Percentiles rank a stretch among this genome's conserved stretches.
Conservation (phyloP, 1,140 invertebrate genomes). For the Aphelinus atriplicis region DNA sequence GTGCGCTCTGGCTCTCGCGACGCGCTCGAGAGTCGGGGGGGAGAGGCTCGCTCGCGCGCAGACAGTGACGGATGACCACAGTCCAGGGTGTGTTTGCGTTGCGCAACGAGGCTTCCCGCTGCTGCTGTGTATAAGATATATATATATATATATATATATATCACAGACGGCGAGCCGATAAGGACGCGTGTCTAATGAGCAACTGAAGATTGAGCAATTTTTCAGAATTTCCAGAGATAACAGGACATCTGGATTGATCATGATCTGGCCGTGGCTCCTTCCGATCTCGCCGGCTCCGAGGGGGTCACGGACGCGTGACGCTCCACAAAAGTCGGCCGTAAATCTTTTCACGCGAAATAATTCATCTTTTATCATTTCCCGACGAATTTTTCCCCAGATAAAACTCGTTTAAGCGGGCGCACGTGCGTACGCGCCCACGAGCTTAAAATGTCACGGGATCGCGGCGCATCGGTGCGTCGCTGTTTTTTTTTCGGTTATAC, state of each 20-base stretch:
- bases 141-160: background rate
- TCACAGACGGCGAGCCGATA: background rate
- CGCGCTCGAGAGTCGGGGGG: constrained; percentile 16
- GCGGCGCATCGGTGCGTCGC: background rate
- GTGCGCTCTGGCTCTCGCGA: background rate
- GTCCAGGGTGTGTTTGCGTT: constrained; percentile 48
- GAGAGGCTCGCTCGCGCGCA: constrained; percentile 34
- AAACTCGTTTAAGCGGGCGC: background rate
- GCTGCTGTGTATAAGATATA: background rate
- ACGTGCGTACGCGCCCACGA: background rate
- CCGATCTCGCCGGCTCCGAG: too few relatives aligned
- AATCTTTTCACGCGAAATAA: background rate
- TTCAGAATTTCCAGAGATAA: too few relatives aligned
- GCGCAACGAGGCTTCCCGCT: background rate
- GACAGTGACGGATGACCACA: constrained; percentile 60
- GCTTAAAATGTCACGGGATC: constrained; percentile 16
- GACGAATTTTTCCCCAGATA: constrained; percentile 4
- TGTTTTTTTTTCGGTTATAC: background rate
- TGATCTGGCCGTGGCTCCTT: too few relatives aligned
- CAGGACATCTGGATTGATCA: too few relatives aligned
- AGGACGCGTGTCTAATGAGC: too few relatives aligned
- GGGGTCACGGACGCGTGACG: too few relatives aligned
- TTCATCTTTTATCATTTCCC: background rate
- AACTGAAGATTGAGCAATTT: too few relatives aligned
- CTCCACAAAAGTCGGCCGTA: too few relatives aligned